Evolutionary conservation across 2,113 vertebrate species (phyloP).

Genomic region (Gallinago media): DNA sequence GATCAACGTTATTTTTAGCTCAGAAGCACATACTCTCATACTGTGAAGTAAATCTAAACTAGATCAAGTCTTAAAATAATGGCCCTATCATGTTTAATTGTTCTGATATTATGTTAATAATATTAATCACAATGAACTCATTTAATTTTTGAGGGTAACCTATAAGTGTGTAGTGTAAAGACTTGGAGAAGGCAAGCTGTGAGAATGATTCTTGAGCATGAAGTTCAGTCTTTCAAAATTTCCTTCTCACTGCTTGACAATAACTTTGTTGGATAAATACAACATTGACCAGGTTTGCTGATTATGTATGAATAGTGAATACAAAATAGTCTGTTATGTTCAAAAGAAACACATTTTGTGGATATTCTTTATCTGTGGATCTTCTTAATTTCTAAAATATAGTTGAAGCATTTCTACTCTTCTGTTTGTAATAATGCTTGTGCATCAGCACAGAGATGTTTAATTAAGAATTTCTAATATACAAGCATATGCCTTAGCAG

Average conservation of each 20-base stretch:
- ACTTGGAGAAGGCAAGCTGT: not conserved
- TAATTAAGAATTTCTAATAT: not conserved
- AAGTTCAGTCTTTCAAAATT: not conserved
- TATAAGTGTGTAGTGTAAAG: not conserved
- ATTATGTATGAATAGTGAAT: not conserved
- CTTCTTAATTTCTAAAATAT: not conserved
- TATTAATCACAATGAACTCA: not conserved
- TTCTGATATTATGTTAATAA: not conserved
- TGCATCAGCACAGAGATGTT: not conserved
- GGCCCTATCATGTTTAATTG: not conserved
- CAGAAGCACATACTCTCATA: not conserved
- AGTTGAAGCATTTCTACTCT: not conserved
- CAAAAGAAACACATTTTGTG: not conserved
- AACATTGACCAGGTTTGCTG: not conserved
- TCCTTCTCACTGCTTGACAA: not conserved
- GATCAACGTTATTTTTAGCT: not conserved
- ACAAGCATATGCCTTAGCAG: not conserved
- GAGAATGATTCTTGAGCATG: not conserved
- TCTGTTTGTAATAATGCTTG: not conserved
- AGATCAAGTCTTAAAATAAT: not conserved
- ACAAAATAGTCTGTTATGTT: not conserved
- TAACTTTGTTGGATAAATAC: not conserved
- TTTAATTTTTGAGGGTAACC: not conserved
- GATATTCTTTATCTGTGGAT: not conserved
- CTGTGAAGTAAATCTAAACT: not conserved